Conservation (phyloP, 1,140 invertebrate species). For the Drosophila quadrilineata region DNA sequence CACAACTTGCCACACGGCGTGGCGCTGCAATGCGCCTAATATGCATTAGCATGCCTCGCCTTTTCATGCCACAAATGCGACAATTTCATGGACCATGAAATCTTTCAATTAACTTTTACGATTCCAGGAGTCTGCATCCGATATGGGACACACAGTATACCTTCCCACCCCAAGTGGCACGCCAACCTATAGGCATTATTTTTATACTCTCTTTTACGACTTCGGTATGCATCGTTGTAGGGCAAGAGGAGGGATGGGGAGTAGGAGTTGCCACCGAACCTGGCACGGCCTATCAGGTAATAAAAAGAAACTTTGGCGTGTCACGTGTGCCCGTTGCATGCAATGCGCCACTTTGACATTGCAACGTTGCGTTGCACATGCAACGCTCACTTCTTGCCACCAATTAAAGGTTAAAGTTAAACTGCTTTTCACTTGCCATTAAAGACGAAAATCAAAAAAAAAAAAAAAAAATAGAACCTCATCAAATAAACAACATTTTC, state of each 20-base stretch:
- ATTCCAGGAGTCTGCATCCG: conserved; percentile 2
- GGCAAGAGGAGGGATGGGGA: neutral
- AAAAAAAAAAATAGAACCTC: neutral
- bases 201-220: conserved; percentile 61
- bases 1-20: conserved; percentile 47
- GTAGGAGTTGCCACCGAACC: neutral
- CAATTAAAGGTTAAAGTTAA: conserved; percentile 63
- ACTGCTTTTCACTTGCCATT: conserved; percentile 18
- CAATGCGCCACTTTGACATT: conserved; percentile 6
- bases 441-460: conserved; percentile 4
- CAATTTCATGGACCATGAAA: conserved; percentile 25
- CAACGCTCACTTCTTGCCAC: conserved; percentile 24
- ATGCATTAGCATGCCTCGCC: conserved; percentile 54
- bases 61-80: conserved; percentile 47
- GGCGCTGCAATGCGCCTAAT: conserved; percentile 31
- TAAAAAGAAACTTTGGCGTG: conserved; percentile 64
- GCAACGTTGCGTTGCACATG: conserved; percentile 46
- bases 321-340: conserved; percentile 6
- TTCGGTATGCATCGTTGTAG: conserved; percentile 16
- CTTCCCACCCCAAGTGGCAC: neutral
- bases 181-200: conserved; percentile 62
- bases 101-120: conserved; percentile 72
- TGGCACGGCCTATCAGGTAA: conserved; percentile 35
- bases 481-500: too few relatives aligned
- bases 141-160: neutral